Evolutionary conservation across 2,888 invertebrate species (phyloP).

Genomic region (Acleris laterana): DNA sequence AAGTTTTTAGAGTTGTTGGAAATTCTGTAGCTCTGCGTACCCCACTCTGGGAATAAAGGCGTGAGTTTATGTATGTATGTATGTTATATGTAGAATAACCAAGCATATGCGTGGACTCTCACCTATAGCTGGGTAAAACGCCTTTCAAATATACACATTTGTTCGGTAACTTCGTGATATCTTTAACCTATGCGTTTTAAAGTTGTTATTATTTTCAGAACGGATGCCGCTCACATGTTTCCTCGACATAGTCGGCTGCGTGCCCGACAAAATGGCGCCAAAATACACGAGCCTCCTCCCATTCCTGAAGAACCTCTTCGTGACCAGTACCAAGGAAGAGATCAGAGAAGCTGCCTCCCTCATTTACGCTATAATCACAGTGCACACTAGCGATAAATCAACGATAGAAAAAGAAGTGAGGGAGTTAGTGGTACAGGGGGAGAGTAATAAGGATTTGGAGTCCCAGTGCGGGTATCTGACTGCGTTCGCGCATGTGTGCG

Average conservation of each 20-base stretch:
- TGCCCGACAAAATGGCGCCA: constrained; percentile 87
- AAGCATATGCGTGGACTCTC: too few species aligned
- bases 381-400: constrained; percentile 83
- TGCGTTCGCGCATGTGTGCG: constrained; percentile 88
- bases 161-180: too few species aligned
- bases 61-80: too few species aligned
- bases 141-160: too few species aligned
- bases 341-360: constrained; percentile 89
- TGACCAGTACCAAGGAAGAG: constrained; percentile 89
- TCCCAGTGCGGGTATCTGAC: constrained; percentile 91
- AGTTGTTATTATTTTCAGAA: too few species aligned
- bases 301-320: constrained; percentile 87
- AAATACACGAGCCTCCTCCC: constrained; percentile 86
- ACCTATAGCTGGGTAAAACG: too few species aligned
- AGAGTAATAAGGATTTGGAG: constrained; percentile 86
- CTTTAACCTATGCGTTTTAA: too few species aligned
- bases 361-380: constrained; percentile 89
- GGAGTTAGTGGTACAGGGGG: constrained; percentile 80
- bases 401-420: constrained; percentile 77
- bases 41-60: too few species aligned
- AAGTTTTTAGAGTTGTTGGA: too few species aligned
- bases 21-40: too few species aligned
- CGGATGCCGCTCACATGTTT: constrained; percentile 89
- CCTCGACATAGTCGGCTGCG: constrained; percentile 93
- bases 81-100: too few species aligned